Percentiles rank a stretch among this genome's conserved stretches.
Evolutionary conservation across 2,113 vertebrate species (phyloP).

Genomic region (Apteryx owenii): DNA sequence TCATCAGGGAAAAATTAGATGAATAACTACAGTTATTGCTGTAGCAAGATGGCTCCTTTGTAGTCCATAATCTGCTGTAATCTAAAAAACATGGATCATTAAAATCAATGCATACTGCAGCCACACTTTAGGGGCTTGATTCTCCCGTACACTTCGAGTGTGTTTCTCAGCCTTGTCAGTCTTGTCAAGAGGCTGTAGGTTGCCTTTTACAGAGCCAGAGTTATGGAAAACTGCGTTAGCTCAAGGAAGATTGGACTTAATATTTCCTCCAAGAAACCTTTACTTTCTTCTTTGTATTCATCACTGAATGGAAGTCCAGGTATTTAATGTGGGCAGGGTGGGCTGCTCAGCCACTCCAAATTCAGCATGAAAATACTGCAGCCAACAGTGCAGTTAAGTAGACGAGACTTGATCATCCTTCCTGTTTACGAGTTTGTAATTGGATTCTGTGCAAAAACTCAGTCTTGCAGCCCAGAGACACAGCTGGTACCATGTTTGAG

Average conservation of each 20-base stretch:
- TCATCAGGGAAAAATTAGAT: background rate
- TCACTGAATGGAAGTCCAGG: background rate
- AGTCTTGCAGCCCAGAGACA: background rate
- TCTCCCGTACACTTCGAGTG: background rate
- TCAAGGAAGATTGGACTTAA: background rate
- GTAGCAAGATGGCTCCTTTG: background rate
- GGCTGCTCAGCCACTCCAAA: background rate
- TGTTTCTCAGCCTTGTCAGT: accelerated
- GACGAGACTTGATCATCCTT: background rate
- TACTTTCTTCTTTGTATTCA: background rate
- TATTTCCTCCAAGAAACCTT: background rate
- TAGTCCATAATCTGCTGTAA: background rate
- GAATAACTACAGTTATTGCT: background rate
- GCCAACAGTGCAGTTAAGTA: background rate
- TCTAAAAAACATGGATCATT: background rate
- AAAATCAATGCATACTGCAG: slow-evolving; percentile 21
- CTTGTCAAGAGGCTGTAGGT: background rate
- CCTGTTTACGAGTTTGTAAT: background rate
- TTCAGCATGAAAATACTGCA: background rate
- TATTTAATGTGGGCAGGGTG: background rate
- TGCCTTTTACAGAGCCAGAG: background rate
- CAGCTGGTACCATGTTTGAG: no score
- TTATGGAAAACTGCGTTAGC: background rate
- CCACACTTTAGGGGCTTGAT: background rate
- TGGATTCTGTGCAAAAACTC: background rate